These are phyloP conservation scores for Saccopteryx leptura DNA, from an alignment of 2,113 vertebrate genomes.

Conservation along the genomic window DNA sequence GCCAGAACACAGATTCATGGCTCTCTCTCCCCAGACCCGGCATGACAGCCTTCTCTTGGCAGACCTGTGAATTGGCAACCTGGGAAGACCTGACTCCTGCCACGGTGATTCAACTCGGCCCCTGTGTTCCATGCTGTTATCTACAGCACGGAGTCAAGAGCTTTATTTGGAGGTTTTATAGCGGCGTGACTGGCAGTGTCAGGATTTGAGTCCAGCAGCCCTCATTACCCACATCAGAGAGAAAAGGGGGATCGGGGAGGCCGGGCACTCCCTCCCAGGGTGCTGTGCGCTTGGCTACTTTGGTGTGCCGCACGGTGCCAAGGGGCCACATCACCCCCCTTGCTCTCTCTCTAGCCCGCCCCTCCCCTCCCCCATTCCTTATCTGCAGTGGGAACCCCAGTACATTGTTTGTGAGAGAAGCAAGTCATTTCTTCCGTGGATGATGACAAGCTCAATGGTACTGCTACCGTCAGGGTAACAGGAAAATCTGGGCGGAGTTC, in stretches of 20 bases:
- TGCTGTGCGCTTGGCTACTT: neutral
- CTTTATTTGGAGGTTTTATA: constrained; percentile 73
- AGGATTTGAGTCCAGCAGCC: constrained; percentile 45
- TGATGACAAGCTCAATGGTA: fast-evolving
- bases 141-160: constrained; percentile 52
- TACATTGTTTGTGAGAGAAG: neutral
- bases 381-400: neutral
- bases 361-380: fast-evolving
- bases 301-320: fast-evolving
- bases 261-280: neutral
- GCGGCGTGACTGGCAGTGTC: constrained; percentile 46
- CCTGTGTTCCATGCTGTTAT: constrained; percentile 62
- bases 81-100: constrained; percentile 64
- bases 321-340: neutral
- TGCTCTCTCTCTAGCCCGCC: neutral
- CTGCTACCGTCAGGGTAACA: fast-evolving
- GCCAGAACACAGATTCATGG: neutral
- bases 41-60: constrained; percentile 12
- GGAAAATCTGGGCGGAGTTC: neutral
- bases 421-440: neutral
- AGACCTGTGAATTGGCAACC: constrained; percentile 57
- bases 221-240: constrained; percentile 17
- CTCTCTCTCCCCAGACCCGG: neutral
- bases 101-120: constrained; percentile 51
- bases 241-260: neutral